Base-by-base conservation (phyloP, 2,797 vertebrate species). In the Smutsia gigantea region DNA sequence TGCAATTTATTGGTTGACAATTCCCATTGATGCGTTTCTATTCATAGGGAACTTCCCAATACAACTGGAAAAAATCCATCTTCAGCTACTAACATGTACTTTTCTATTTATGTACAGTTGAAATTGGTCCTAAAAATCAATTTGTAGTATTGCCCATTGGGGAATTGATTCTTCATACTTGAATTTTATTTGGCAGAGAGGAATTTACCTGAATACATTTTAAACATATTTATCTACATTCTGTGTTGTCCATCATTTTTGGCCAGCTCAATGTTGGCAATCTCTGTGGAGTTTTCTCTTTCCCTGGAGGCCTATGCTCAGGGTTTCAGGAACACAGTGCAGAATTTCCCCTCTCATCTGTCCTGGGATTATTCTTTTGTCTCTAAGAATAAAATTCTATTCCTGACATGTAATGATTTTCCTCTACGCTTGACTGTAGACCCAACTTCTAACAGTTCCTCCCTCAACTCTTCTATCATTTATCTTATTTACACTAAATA, bases 81-180 rank as follows among this genome's bases (percentile, higher is more conserved):
- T 96, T 74, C 61, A 51, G 93, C 86, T 71, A 94, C 79, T 77
- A 93, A 90, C 78, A 95, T 82, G 31, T 42, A 90, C 87, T 97
- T 93, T 96, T 97, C 93, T 83, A 94, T 95, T 97, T 87, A 97
- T 96, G 75, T 57, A 93, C 77, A 93, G 61, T 94, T 94, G 61
- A 85, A 93, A 84, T n/a, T 66, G 19, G 55, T 93, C 87, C 95
- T 95, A 94, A 97, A 97, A 97, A 97, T 97, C 97, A 97, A 95
- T 97, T 69, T 96, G 72, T 59, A 97, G 64, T 69, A 31, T 86
- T 96, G 61, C 66, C 23, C 95, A 90, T 57, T 85, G 83, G 96
- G 94, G 87, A 97, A 97, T 87, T 87, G 63, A 86, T 97, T 88
- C 82, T 94, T 97, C 69, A 84, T 85, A 87, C 83, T 87, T 81